A percentile compares a stretch with the other conserved stretches of the same genome.
Conservation (phyloP, 2,797 vertebrate genomes). For the Tokudaia tokunoshimensis region DNA sequence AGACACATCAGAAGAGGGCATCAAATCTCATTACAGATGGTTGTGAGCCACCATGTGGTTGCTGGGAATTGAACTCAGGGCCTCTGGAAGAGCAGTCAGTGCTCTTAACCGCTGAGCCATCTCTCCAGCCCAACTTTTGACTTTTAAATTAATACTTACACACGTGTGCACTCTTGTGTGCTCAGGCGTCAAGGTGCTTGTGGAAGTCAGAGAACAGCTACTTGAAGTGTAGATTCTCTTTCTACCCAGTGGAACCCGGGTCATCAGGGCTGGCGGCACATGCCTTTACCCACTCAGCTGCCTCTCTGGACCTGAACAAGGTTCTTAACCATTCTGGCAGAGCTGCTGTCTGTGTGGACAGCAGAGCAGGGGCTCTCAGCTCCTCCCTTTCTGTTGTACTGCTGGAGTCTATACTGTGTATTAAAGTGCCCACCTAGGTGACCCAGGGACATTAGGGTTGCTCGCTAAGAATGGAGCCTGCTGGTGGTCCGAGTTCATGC, state of each 20-base stretch:
- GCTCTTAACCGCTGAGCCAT: too few species aligned
- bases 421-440: not conserved
- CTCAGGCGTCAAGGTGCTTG: not conserved
- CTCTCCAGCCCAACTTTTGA: not conserved
- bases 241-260: not conserved
- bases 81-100: too few species aligned
- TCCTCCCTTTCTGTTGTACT: not conserved
- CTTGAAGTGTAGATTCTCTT: not conserved
- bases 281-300: not conserved
- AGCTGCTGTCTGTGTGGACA: not conserved
- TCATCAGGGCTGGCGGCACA: not conserved
- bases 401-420: not conserved
- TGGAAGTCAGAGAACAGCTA: not conserved
- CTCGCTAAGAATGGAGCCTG: not conserved
- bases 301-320: not conserved
- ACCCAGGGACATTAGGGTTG: not conserved
- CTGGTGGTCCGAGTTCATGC: not conserved
- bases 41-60: too few species aligned
- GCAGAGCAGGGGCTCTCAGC: too few species aligned
- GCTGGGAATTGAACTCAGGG: too few species aligned
- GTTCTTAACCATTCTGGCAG: not conserved
- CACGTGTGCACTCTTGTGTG: not conserved
- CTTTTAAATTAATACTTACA: not conserved
- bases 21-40: too few species aligned
- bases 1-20: too few species aligned